These are phyloP conservation scores for Microcebus lehilahytsara DNA, from an alignment of 2,113 vertebrate genomes.

Conservation along the genomic window DNA sequence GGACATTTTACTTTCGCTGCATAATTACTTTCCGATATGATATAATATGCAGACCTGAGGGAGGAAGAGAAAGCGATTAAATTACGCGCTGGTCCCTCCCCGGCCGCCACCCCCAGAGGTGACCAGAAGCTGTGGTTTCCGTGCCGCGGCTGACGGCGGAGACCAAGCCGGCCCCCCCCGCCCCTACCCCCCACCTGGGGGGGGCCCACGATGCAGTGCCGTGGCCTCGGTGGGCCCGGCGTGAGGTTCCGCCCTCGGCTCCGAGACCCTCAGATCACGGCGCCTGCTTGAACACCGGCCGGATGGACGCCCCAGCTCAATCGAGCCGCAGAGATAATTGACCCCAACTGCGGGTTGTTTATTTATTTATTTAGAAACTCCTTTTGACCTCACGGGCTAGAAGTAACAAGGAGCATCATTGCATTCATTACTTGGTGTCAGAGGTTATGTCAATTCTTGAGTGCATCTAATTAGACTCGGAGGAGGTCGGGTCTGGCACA, in stretches of 20 bases:
- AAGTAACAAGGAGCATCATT: neutral
- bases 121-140: slow-evolving; percentile 40
- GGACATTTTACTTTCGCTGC: slow-evolving; percentile 84
- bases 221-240: rapidly evolving
- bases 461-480: slow-evolving; percentile 54
- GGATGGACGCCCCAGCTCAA: neutral
- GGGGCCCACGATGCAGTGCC: rapidly evolving
- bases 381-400: neutral
- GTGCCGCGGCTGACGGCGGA: neutral
- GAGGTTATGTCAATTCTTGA: slow-evolving; percentile 36
- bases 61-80: slow-evolving; percentile 84
- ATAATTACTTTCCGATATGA: slow-evolving; percentile 87
- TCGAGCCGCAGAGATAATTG: neutral
- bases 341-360: neutral
- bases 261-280: neutral
- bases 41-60: slow-evolving; percentile 85
- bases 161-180: rapidly evolving
- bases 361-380: slow-evolving; percentile 17
- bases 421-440: slow-evolving; percentile 41
- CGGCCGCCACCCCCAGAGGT: slow-evolving; percentile 7
- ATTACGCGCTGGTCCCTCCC: slow-evolving; percentile 67
- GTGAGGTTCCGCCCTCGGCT: rapidly evolving
- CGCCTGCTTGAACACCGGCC: neutral
- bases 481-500: neutral
- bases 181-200: too few relatives aligned